phyloP scores from a whole-genome alignment of 2,888 invertebrate species.

The Eupithecia exiguata region DNA sequence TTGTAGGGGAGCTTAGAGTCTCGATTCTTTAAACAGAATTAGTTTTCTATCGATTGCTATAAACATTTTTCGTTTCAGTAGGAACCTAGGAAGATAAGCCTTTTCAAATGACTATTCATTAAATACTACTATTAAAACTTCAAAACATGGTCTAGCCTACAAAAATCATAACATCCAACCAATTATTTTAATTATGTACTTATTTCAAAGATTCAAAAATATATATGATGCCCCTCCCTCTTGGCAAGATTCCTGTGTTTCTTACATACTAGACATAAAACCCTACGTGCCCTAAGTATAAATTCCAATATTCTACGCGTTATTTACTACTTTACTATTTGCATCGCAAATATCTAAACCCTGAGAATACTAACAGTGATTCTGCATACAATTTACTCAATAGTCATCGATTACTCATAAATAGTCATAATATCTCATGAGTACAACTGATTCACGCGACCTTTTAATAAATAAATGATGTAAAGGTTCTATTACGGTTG shows the following conservation, averaged over 20 bases:
- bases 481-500: neutral
- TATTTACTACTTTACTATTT: slow-evolving; percentile 14
- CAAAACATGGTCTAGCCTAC: too few relatives aligned
- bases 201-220: neutral
- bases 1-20: too few relatives aligned
- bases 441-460: slow-evolving; percentile 35
- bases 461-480: slow-evolving; percentile 16
- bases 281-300: slow-evolving; percentile 1
- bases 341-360: slow-evolving; percentile 7
- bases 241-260: slow-evolving; percentile 2
- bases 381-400: slow-evolving; percentile 20
- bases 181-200: neutral
- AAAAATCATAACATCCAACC: neutral
- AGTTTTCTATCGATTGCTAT: too few relatives aligned
- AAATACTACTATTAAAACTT: too few relatives aligned
- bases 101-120: too few relatives aligned
- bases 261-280: neutral
- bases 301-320: slow-evolving; percentile 3
- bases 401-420: slow-evolving; percentile 12
- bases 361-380: slow-evolving; percentile 16
- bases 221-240: neutral
- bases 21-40: too few relatives aligned
- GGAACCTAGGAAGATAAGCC: neutral
- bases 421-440: slow-evolving; percentile 21
- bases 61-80: neutral